phyloP scores from a whole-genome alignment of 2,113 vertebrate species.

The Cheirogaleus medius region DNA sequence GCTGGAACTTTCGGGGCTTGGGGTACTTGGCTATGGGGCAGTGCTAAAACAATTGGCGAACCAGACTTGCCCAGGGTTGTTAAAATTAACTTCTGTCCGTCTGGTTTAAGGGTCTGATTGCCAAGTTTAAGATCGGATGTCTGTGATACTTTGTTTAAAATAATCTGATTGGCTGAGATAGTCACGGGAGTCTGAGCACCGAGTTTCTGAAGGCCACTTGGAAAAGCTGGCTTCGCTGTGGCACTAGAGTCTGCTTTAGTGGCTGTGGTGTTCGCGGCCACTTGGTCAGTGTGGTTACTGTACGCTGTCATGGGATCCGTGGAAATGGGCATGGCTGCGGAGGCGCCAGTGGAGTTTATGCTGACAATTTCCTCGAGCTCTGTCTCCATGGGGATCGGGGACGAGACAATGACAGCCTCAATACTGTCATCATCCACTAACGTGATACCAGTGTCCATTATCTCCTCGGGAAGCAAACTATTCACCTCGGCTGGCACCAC shows the following conservation, averaged over 20 bases:
- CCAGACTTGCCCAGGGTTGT: slow-evolving; percentile 94
- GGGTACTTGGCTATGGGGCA: slow-evolving; percentile 89
- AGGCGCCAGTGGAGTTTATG: slow-evolving; percentile 79
- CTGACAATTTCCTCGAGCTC: slow-evolving; percentile 90
- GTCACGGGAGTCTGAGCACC: slow-evolving; percentile 89
- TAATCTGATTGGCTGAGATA: slow-evolving; percentile 94
- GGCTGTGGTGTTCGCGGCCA: slow-evolving; percentile 76
- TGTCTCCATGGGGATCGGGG: slow-evolving; percentile 89
- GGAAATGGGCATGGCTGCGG: slow-evolving; percentile 74
- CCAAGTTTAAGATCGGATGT: slow-evolving; percentile 89
- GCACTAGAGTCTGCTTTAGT: slow-evolving; percentile 84
- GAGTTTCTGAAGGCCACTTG: slow-evolving; percentile 91
- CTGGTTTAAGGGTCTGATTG: slow-evolving; percentile 91
- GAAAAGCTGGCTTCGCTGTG: slow-evolving; percentile 85
- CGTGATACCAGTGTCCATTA: slow-evolving; percentile 95
- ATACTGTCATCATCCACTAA: slow-evolving; percentile 93
- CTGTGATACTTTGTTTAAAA: slow-evolving; percentile 94
- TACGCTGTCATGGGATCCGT: slow-evolving; percentile 82
- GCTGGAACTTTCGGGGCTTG: slow-evolving; percentile 86
- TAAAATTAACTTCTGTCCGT: slow-evolving; percentile 96
- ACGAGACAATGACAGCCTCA: slow-evolving; percentile 87
- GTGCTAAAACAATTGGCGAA: slow-evolving; percentile 93
- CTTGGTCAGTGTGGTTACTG: slow-evolving; percentile 83
- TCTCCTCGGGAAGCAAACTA: slow-evolving; percentile 98
- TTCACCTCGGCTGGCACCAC: slow-evolving; percentile 98